Evolutionary conservation across 2,797 vertebrate species (phyloP).

Genomic region (Typhlichthys eigenmanni): DNA sequence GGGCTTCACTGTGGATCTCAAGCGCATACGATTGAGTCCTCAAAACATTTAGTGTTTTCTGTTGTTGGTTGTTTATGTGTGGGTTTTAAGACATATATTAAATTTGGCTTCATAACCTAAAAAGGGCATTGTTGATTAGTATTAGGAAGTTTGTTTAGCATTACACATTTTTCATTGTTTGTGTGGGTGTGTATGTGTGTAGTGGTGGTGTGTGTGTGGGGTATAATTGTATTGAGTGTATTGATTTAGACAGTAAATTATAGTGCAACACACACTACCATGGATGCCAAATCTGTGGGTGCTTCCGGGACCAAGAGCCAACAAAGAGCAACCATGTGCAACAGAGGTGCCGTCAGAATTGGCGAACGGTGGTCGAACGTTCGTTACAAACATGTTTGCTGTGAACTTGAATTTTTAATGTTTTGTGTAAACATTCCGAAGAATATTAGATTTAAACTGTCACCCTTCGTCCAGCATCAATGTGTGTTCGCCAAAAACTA

Average conservation of each 20-base stretch:
- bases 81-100: conserved; percentile 30
- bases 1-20: conserved; percentile 49
- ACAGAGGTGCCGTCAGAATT: too few relatives aligned
- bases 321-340: too few relatives aligned
- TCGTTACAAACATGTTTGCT: too few relatives aligned
- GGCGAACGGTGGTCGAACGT: too few relatives aligned
- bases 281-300: too few relatives aligned
- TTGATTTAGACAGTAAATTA: conserved; percentile 27
- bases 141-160: conserved; percentile 4
- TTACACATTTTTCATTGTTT: conserved; percentile 35
- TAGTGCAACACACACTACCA: conserved; percentile 33
- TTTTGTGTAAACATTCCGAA: too few relatives aligned
- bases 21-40: conserved; percentile 26
- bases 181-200: not conserved
- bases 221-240: conserved; percentile 16
- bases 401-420: too few relatives aligned
- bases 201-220: not conserved
- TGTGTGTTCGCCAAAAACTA: too few relatives aligned
- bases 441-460: too few relatives aligned
- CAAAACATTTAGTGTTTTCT: conserved; percentile 34
- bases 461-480: too few relatives aligned
- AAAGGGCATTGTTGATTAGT: conserved; percentile 3
- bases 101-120: conserved; percentile 45
- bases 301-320: too few relatives aligned
- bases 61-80: conserved; percentile 34